Evolutionary conservation across 1,140 invertebrate genomes (phyloP).

Genomic region (Orussus abietinus): DNA sequence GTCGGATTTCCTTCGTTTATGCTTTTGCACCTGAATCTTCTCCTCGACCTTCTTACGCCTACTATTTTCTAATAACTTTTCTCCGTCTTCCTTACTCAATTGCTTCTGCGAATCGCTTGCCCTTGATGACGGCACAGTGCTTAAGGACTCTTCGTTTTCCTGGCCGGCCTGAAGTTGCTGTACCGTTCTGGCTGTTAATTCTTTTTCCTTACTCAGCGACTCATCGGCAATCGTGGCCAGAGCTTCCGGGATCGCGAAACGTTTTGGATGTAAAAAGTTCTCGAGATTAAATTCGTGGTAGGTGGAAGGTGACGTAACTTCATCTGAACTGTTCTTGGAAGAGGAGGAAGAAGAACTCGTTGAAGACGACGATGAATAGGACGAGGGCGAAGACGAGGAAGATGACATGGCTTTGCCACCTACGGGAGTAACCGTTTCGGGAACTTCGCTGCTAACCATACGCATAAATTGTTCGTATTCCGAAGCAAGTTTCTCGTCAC

Average conservation of each 20-base stretch:
- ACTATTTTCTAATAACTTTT: background rate
- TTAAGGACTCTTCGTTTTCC: too few species aligned
- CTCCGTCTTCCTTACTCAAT: background rate
- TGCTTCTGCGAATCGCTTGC: conserved; percentile 1
- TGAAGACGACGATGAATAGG: too few species aligned
- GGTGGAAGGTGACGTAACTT: conserved; percentile 17
- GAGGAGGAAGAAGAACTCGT: too few species aligned
- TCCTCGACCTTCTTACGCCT: conserved; percentile 14
- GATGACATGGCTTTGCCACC: too few species aligned
- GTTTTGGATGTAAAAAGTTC: background rate
- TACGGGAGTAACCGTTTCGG: background rate
- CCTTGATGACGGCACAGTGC: too few species aligned
- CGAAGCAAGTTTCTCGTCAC: conserved; percentile 43
- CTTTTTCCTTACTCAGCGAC: too few species aligned
- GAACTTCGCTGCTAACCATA: conserved; percentile 38
- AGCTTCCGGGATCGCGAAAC: too few species aligned
- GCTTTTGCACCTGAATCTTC: conserved; percentile 8
- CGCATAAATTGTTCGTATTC: conserved; percentile 53
- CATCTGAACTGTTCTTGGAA: conserved; percentile 7
- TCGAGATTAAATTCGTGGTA: conserved; percentile 19
- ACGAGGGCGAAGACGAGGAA: too few species aligned
- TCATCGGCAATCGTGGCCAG: too few species aligned
- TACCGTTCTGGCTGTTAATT: too few species aligned
- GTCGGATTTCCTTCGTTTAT: conserved; percentile 1
- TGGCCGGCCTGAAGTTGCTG: too few species aligned